Conservation (phyloP, 2,113 vertebrate genomes). For the Tonatia bakeri region DNA sequence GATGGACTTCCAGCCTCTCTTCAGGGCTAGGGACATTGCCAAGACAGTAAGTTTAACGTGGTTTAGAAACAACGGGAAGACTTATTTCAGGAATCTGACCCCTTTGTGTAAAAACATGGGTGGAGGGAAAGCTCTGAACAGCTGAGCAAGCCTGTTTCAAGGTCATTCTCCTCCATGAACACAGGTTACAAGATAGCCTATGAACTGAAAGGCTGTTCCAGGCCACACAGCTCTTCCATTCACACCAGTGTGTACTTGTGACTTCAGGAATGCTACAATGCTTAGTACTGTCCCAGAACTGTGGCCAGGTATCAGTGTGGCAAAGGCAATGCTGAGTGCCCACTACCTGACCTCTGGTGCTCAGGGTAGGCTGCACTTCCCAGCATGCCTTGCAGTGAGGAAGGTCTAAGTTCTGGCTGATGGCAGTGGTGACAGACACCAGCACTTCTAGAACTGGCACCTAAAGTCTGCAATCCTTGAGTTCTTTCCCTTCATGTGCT, state of each 20-base stretch:
- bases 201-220: neutral
- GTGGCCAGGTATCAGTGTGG: neutral
- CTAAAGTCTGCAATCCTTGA: neutral
- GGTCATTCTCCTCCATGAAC: neutral
- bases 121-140: neutral
- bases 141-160: neutral
- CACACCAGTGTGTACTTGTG: neutral
- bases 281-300: neutral
- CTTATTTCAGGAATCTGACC: neutral
- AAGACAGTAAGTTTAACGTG: neutral
- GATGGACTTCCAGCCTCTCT: neutral
- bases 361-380: neutral
- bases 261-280: neutral
- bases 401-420: neutral
- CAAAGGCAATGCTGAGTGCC: neutral
- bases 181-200: neutral
- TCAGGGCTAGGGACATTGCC: too few relatives aligned
- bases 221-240: too few relatives aligned
- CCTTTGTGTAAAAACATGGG: neutral
- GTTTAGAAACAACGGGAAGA: neutral
- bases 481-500: neutral
- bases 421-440: neutral
- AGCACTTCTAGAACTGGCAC: neutral
- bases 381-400: neutral
- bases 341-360: neutral